Base-by-base conservation (phyloP, 2,888 invertebrate genomes). In the Drosophila subquinaria region DNA sequence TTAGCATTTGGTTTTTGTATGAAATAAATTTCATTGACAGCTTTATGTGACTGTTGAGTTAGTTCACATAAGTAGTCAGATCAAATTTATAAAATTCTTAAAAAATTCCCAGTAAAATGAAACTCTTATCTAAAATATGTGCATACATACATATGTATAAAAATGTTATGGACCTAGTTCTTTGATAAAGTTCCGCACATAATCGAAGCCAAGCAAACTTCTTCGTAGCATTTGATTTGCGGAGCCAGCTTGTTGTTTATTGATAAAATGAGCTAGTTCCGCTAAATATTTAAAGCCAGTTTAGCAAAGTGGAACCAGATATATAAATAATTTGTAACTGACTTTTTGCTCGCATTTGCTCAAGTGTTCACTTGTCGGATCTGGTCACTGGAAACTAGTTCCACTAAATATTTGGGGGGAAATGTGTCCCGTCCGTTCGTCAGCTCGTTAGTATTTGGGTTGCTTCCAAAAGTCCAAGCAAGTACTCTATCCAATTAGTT, bases 401-500 rank as follows among this genome's bases (percentile, higher is more conserved):
- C 45, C 57, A 57, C 47, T 40, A 42, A 42, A 53, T 47, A 48
- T 36, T 57, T 45, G 15, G 20, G 38, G 47, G 50, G 38, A 42
- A 72, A 57, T 38, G 42, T 50, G 43, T 69, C 35, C 43, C 20
- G 30, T 17, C 48, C 15, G 15, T 47, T 38, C 40, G 36, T 63
- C 38, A 43, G 43, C 57, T 62, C 61, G 42, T 72, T 50, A 33
- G 43, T 65, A 45, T 63, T 59, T 73, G 68, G 45, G 57, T 33
- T 42, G 48, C 35, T 51, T 57, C 56, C 56, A 69, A 68, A 62
- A 48, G 38, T 57, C 42, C 27, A 1, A 30, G 30, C 30, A 59
- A 59, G 73, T 75, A 64, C 72, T 69, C 60, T 11, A 59, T 69
- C 73, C 73, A 76, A 76, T 76, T 76, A 73, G 76, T 73, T 77